Percentiles rank a stretch among this genome's conserved stretches.
phyloP scores from a whole-genome alignment of 2,888 invertebrate genomes.

The Opisthograptis luteolata region DNA sequence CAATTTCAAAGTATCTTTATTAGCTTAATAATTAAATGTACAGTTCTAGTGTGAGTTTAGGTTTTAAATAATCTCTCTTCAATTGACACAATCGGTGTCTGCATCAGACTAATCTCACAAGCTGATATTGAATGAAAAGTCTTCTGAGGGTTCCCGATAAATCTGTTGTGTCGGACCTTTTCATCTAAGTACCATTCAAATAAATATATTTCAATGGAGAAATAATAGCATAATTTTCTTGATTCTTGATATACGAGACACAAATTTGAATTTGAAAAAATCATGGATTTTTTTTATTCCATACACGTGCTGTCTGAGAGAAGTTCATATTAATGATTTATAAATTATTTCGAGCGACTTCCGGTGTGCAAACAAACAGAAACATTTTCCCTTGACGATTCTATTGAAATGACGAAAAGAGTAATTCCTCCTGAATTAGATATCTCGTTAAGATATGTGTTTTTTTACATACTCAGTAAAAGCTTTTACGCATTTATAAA shows the following conservation, averaged over 20 bases:
- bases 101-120: too few species aligned
- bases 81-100: too few species aligned
- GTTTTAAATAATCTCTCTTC: too few species aligned
- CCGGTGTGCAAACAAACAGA: not conserved
- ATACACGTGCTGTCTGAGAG: not conserved
- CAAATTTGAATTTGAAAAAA: not conserved
- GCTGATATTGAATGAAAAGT: not conserved
- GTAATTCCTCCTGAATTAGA: conserved; percentile 9
- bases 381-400: conserved; percentile 1
- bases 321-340: not conserved
- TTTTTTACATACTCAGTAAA: conserved; percentile 6
- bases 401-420: conserved; percentile 3
- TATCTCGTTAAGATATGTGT: conserved; percentile 8
- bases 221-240: not conserved
- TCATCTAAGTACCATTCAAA: too few species aligned
- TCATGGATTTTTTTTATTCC: not conserved
- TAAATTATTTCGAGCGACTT: conserved; percentile 3
- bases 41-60: too few species aligned
- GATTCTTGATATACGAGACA: not conserved
- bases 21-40: too few species aligned
- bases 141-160: not conserved
- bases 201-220: too few species aligned
- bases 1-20: too few species aligned
- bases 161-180: too few species aligned
- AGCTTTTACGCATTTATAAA: conserved; percentile 15